A percentile compares a stretch with the other conserved stretches of the same genome.
Conservation (phyloP, 1,140 invertebrate species). For the Eurosta solidaginis region DNA sequence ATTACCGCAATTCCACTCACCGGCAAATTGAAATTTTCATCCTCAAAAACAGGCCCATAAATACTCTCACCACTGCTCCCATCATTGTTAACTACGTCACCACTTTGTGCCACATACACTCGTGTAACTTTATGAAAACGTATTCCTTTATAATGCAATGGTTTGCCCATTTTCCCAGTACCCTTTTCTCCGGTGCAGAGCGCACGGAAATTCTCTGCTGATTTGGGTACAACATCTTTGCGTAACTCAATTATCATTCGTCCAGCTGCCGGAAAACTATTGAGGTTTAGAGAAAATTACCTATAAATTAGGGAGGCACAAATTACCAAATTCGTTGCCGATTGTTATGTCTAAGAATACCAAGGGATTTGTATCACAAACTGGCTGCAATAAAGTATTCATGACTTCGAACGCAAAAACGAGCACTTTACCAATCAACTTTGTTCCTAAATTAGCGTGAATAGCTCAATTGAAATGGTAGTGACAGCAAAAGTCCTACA, state of each 20-base stretch:
- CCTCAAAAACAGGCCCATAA: constrained; percentile 85
- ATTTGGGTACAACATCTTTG: constrained; percentile 85
- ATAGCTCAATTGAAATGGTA: too few relatives aligned
- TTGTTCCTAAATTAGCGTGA: too few relatives aligned
- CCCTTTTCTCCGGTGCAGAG: constrained; percentile 88
- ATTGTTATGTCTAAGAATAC: constrained; percentile 75
- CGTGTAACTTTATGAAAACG: constrained; percentile 71
- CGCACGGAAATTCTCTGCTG: constrained; percentile 88
- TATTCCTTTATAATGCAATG: constrained; percentile 75
- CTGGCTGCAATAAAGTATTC: constrained; percentile 28
- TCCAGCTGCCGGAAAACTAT: constrained; percentile 67
- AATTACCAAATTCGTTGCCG: constrained; percentile 63
- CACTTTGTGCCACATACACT: constrained; percentile 83
- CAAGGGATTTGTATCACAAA: constrained; percentile 60
- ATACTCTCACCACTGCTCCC: constrained; percentile 92
- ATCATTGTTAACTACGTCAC: constrained; percentile 76
- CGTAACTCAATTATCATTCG: constrained; percentile 81
- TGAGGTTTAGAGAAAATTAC: constrained; percentile 28
- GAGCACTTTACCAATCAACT: too few relatives aligned
- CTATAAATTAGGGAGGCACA: neutral
- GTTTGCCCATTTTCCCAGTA: constrained; percentile 69
- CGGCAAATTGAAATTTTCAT: constrained; percentile 84
- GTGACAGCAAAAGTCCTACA: too few relatives aligned
- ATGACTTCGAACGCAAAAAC: neutral
- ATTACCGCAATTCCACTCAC: constrained; percentile 55